phyloP scores from a whole-genome alignment of 2,113 vertebrate species.

The Hypanus sabinus region DNA sequence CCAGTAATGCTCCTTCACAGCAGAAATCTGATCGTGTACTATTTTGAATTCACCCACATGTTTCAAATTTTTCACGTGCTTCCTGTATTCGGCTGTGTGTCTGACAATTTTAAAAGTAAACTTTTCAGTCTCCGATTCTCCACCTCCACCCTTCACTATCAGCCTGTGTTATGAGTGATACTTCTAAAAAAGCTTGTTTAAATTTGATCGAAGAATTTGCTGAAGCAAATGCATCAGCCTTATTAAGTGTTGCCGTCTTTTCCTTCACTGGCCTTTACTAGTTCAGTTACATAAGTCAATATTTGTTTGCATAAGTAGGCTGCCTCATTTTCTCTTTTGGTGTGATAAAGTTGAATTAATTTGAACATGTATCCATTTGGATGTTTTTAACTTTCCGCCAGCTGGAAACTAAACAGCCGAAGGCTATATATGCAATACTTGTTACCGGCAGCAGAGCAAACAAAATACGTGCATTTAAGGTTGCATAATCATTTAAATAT shows the following conservation, averaged over 20 bases:
- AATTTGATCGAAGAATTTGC: not conserved
- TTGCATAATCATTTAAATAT: not conserved
- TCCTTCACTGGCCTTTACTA: not conserved
- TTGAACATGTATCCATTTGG: not conserved
- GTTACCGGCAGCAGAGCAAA: not conserved
- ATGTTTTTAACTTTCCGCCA: not conserved
- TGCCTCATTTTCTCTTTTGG: not conserved
- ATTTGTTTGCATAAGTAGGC: not conserved
- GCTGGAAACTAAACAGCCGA: not conserved
- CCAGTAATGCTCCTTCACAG: not conserved
- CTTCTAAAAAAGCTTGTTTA: not conserved
- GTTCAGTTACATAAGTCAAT: not conserved
- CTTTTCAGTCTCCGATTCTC: not conserved
- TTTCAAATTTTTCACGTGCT: not conserved
- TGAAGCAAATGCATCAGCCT: not conserved
- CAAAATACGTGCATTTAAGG: not conserved
- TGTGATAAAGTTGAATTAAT: not conserved
- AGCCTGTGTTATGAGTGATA: not conserved
- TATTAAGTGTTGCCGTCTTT: not conserved
- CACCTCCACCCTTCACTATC: not conserved
- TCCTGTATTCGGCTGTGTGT: too few species aligned
- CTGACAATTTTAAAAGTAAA: not conserved
- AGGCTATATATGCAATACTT: not conserved
- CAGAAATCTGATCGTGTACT: not conserved
- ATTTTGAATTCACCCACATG: not conserved